Evolutionary conservation across 92 coral and sea anemone species (phyloP).

Genomic region (Parazoanthus swiftii): DNA sequence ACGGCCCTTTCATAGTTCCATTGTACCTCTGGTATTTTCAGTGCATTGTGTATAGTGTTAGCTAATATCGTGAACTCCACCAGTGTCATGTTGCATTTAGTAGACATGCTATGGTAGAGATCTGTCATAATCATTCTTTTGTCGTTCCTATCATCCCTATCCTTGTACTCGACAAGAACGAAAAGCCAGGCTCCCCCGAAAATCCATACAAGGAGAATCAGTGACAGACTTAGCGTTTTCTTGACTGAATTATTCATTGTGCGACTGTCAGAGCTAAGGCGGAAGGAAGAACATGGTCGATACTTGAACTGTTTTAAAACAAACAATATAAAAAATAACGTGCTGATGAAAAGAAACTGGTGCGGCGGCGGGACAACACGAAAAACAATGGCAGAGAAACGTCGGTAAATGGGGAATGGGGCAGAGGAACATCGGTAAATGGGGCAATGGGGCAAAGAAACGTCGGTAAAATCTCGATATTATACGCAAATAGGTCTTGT

Average conservation of each 20-base stretch:
- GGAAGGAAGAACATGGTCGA: no score
- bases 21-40: slow-evolving; percentile 18
- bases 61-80: slow-evolving; percentile 47
- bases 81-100: slow-evolving; percentile 56
- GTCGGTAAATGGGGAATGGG: no score
- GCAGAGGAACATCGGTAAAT: no score
- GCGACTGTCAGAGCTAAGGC: no score
- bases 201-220: slow-evolving; percentile 27
- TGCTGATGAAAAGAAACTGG: no score
- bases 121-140: slow-evolving; percentile 15
- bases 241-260: slow-evolving; percentile 27
- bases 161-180: slow-evolving; percentile 43
- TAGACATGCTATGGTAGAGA: slow-evolving; percentile 42
- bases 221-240: slow-evolving; percentile 9
- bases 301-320: no score
- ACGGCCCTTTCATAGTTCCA: slow-evolving; percentile 37
- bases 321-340: no score
- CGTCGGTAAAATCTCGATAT: no score
- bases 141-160: background rate
- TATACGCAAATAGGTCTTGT: no score
- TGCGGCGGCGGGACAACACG: no score
- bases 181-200: slow-evolving; percentile 45
- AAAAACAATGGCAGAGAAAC: no score
- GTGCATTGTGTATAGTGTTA: slow-evolving; percentile 29
- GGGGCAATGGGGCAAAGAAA: no score